These are phyloP conservation scores for Chionomys nivalis DNA, from an alignment of 2,113 vertebrate species.

Conservation along the genomic window DNA sequence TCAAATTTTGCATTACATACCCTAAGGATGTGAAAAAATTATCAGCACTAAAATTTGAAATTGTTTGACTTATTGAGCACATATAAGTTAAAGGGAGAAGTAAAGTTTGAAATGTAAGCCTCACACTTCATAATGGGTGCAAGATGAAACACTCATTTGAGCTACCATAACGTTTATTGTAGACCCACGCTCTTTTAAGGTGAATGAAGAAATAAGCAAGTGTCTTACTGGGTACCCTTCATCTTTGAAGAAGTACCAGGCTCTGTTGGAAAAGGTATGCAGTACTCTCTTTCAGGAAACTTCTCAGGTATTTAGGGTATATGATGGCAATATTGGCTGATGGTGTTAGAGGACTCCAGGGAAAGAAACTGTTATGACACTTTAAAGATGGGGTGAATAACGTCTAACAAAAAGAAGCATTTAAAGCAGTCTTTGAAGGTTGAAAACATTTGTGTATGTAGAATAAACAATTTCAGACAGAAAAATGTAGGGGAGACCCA, in stretches of 20 bases:
- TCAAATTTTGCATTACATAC: not conserved
- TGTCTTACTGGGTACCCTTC: not conserved
- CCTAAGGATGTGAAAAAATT: not conserved
- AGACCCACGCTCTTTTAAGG: not conserved
- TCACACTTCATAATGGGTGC: not conserved
- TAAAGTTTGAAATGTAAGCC: not conserved
- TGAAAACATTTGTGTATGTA: not conserved
- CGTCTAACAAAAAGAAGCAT: not conserved
- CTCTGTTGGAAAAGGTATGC: not conserved
- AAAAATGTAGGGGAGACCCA: too few relatives aligned
- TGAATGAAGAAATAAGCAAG: not conserved
- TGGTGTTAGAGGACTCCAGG: not conserved
- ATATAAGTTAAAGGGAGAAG: not conserved
- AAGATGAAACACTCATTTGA: not conserved
- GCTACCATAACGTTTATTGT: not conserved
- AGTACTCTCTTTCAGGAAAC: not conserved
- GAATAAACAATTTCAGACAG: not conserved
- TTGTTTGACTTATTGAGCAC: not conserved
- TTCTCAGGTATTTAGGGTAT: not conserved
- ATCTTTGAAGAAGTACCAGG: not conserved
- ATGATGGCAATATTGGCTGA: not conserved
- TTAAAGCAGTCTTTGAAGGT: slow-evolving; percentile 14
- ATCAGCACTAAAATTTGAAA: not conserved
- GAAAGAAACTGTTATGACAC: not conserved
- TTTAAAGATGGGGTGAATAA: not conserved